Conservation (phyloP, 2,888 invertebrate genomes). For the Plebejus melissa region DNA sequence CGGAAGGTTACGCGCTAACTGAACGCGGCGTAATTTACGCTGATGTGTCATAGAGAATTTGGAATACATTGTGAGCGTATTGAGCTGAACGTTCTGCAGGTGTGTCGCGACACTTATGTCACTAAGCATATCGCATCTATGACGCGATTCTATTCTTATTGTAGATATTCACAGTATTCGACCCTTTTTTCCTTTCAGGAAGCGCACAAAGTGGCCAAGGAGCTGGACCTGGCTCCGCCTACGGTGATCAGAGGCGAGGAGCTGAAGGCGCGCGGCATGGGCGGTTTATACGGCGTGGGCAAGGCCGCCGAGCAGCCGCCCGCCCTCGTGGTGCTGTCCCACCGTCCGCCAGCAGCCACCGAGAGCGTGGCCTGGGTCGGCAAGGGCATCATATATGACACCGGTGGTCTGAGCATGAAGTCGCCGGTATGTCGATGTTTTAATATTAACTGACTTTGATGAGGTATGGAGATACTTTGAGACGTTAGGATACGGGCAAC, state of each 20-base stretch:
- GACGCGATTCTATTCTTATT: too few species aligned
- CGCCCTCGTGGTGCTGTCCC: constrained; percentile 82
- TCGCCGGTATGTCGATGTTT: constrained; percentile 80
- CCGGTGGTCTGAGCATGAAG: constrained; percentile 95
- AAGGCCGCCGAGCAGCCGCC: constrained; percentile 73
- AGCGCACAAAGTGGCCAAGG: constrained; percentile 81
- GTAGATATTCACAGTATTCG: not conserved
- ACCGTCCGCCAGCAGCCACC: constrained; percentile 78
- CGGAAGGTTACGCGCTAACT: too few species aligned
- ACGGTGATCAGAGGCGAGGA: constrained; percentile 89
- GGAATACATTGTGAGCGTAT: too few species aligned
- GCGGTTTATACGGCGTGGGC: constrained; percentile 93
- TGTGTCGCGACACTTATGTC: too few species aligned
- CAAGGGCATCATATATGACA: constrained; percentile 96
- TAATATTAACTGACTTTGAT: too few species aligned
- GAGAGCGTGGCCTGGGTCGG: constrained; percentile 92
- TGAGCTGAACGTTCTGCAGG: too few species aligned
- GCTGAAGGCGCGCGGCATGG: constrained; percentile 86
- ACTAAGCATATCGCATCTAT: too few species aligned
- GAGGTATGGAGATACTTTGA: too few species aligned
- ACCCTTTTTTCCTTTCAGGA: constrained; percentile 70
- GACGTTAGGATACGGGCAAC: too few species aligned
- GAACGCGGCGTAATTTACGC: too few species aligned
- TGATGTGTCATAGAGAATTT: too few species aligned
- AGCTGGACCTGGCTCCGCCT: constrained; percentile 81